These are phyloP conservation scores for Xylota segnis DNA, from an alignment of 2,888 invertebrate species.

Conservation along the genomic window DNA sequence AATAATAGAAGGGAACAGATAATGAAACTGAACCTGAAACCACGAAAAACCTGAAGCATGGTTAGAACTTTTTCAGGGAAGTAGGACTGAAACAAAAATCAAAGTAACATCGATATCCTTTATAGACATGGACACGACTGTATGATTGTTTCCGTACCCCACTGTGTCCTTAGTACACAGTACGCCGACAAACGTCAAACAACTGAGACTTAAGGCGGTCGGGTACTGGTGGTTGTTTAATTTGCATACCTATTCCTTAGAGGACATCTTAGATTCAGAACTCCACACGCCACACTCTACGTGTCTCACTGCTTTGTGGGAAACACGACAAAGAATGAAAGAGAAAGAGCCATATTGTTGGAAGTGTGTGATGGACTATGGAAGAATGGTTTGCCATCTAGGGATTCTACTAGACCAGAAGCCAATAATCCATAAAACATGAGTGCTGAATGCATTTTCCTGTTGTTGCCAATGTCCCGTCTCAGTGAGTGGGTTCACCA, in stretches of 20 bases:
- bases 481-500: slow-evolving; percentile 38
- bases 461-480: slow-evolving; percentile 59
- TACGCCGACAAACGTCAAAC: slow-evolving; percentile 27
- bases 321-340: background rate
- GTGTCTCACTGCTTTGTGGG: background rate
- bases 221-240: slow-evolving; percentile 24
- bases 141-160: background rate
- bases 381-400: slow-evolving; percentile 49
- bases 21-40: too few species aligned
- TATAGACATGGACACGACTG: background rate
- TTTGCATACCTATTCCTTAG: slow-evolving; percentile 59
- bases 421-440: slow-evolving; percentile 76
- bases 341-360: slow-evolving; percentile 40
- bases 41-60: too few species aligned
- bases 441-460: slow-evolving; percentile 69
- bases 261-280: slow-evolving; percentile 45
- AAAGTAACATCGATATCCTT: too few species aligned
- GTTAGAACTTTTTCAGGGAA: too few species aligned
- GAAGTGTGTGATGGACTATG: slow-evolving; percentile 60
- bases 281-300: slow-evolving; percentile 19
- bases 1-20: too few species aligned
- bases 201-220: background rate
- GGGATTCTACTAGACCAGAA: slow-evolving; percentile 44
- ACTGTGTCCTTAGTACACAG: slow-evolving; percentile 13
- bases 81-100: too few species aligned